Base-by-base conservation (phyloP, 1,140 invertebrate species). In the Drosophila funebris region DNA sequence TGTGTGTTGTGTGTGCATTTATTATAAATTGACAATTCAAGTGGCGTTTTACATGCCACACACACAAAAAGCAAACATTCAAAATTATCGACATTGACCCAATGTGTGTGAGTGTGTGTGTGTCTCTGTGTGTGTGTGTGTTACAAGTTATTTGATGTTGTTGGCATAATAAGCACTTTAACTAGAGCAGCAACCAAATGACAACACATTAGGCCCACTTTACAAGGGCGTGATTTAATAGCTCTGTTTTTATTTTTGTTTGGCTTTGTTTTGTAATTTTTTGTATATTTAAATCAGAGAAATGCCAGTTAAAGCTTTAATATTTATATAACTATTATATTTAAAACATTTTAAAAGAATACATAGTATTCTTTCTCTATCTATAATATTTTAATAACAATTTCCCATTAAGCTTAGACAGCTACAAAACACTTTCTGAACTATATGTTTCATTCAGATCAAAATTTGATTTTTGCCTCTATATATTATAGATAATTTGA, bases 1-100 rank as follows among this genome's bases (percentile, higher is more conserved):
- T 31, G 56, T 66, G 18, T 76, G 78, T 82, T 76, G 22, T 76
- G 78, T 82, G 73, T 74, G 53, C 80, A 81, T 82, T 81, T 77
- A 36, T 70, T 83, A 62, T 87, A 82, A 87, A 87, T 87, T 87
- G 82, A 76, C 82, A 85, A 85, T 82, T 87, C 74, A 87, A 87
- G 70, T 82, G 82, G 67, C 82, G 66, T 87, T 77, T 81, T 68
- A 85, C 81, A 85, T 72, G 73, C 36, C 33, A 36, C 39, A 33
- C 39, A 57, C 43, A 43, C 8, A 22, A 24, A 37, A 13, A 27
- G 14, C n/a, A 24, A 39, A 64, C 50, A 60, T 1, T 29, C 50
- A 33, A 48, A 63, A 46, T 36, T 61, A 75, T 66, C 54, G 66
- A 20, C 66, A 72, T 78, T 71, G 71, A 67, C 18, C 33, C 33